Percentiles rank a stretch among this genome's conserved stretches.
Evolutionary conservation across 1,140 invertebrate genomes (phyloP).

Genomic region (Cylas formicarius): DNA sequence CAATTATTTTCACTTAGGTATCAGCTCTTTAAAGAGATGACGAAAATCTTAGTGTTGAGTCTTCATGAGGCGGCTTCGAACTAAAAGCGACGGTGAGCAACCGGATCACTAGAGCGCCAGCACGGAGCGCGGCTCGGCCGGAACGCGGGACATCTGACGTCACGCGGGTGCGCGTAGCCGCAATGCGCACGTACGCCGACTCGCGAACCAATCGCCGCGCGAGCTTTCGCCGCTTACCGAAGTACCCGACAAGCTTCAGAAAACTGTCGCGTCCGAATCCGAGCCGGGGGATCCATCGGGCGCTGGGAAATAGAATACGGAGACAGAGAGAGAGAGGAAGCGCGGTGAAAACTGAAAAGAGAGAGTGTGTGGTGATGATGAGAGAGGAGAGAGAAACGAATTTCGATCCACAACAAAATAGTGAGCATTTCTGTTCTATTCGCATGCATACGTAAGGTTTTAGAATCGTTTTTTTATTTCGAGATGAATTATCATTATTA

Average conservation of each 20-base stretch:
- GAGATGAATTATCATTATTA: neutral
- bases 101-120: slow-evolving; percentile 23
- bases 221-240: slow-evolving; percentile 29
- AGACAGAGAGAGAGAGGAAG: slow-evolving; percentile 42
- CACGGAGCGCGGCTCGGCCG: slow-evolving; percentile 11
- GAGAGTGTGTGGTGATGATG: slow-evolving; percentile 39
- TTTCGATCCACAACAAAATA: slow-evolving; percentile 45
- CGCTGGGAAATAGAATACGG: slow-evolving; percentile 37
- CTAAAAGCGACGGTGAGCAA: slow-evolving; percentile 37
- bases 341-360: slow-evolving; percentile 44
- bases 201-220: slow-evolving; percentile 27
- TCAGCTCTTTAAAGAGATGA: slow-evolving; percentile 36
- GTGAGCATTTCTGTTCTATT: slow-evolving; percentile 42
- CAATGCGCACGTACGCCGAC: slow-evolving; percentile 24
- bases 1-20: slow-evolving; percentile 40
- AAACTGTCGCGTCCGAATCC: slow-evolving; percentile 27
- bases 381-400: slow-evolving; percentile 41
- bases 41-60: slow-evolving; percentile 34
- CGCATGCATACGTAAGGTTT: too few species aligned
- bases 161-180: slow-evolving; percentile 22
- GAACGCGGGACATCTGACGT: slow-evolving; percentile 27
- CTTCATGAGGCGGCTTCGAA: slow-evolving; percentile 35
- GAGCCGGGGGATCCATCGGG: slow-evolving; percentile 24
- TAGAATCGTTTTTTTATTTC: too few species aligned
- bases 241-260: slow-evolving; percentile 26